Evolutionary conservation across 2,797 vertebrate genomes (phyloP).

Genomic region (Girardinus metallicus): DNA sequence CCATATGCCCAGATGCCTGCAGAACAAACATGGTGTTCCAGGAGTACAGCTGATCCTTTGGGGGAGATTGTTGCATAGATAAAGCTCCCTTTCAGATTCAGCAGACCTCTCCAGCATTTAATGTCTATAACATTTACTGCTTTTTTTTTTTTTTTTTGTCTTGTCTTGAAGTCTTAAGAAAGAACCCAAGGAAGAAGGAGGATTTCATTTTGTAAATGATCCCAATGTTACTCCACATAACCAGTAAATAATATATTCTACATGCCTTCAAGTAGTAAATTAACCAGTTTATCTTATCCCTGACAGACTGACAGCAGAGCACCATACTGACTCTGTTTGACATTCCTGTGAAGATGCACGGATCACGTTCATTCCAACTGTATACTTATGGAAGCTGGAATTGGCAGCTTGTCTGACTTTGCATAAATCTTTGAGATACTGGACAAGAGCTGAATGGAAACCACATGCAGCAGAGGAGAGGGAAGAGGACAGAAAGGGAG

Average conservation of each 20-base stretch:
- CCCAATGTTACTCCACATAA: neutral
- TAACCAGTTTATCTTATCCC: constrained; percentile 2
- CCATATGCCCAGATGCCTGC: constrained; percentile 47
- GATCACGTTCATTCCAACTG: constrained; percentile 56
- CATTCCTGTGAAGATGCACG: constrained; percentile 65
- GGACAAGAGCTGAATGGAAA: constrained; percentile 76
- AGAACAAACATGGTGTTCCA: constrained; percentile 26
- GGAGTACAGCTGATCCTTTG: constrained; percentile 33
- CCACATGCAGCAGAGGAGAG: constrained; percentile 74
- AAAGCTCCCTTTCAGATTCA: constrained; percentile 40
- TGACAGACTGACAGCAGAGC: constrained; percentile 11
- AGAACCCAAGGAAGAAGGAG: constrained; percentile 9
- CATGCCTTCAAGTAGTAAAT: neutral
- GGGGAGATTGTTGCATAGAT: constrained; percentile 46
- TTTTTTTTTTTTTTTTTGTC: neutral
- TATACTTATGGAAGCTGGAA: constrained; percentile 76
- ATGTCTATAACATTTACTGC: constrained; percentile 39
- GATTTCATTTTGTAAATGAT: neutral
- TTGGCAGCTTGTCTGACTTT: constrained; percentile 80
- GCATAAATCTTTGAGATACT: constrained; percentile 81
- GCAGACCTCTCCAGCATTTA: constrained; percentile 17
- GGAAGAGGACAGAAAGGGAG: constrained; percentile 11
- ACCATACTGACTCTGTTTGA: constrained; percentile 46
- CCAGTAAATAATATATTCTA: neutral
- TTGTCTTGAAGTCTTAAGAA: neutral